These are phyloP conservation scores for Hecatera dysodea DNA, from an alignment of 2,888 invertebrate genomes.

Conservation along the genomic window DNA sequence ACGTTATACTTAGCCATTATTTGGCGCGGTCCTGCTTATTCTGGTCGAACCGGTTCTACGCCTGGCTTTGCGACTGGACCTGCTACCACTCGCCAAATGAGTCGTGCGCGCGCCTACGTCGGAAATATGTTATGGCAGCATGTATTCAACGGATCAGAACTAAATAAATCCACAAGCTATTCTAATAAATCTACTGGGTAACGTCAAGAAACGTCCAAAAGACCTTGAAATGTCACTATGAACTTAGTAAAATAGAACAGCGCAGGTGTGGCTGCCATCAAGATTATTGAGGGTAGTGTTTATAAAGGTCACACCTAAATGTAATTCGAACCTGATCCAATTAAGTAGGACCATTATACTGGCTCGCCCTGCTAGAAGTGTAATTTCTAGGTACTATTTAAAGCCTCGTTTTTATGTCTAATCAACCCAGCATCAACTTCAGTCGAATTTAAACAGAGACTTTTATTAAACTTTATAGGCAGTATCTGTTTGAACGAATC, in stretches of 20 bases:
- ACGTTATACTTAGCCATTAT: constrained; percentile 78
- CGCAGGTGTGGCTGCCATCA: constrained; percentile 75
- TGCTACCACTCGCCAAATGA: constrained; percentile 88
- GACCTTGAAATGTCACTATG: constrained; percentile 59
- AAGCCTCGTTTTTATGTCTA: neutral
- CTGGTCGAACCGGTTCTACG: constrained; percentile 88
- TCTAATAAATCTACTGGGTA: constrained; percentile 9
- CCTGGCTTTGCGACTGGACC: constrained; percentile 86
- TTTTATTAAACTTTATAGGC: constrained; percentile 50
- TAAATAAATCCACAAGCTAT: constrained; percentile 29
- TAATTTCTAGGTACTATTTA: constrained; percentile 2
- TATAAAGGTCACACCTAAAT: constrained; percentile 79
- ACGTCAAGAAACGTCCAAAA: constrained; percentile 29
- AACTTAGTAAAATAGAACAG: constrained; percentile 50
- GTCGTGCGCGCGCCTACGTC: constrained; percentile 81
- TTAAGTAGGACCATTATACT: constrained; percentile 71
- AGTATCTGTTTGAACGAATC: constrained; percentile 50
- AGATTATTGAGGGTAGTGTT: constrained; percentile 72
- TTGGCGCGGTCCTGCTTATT: constrained; percentile 84
- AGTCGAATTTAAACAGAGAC: constrained; percentile 23
- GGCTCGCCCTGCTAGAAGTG: constrained; percentile 65
- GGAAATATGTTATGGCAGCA: constrained; percentile 77
- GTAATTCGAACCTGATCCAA: constrained; percentile 78
- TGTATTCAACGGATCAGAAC: constrained; percentile 57
- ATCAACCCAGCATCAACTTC: neutral